Base-by-base conservation (phyloP, 2,113 vertebrate species). In the Felis catus region DNA sequence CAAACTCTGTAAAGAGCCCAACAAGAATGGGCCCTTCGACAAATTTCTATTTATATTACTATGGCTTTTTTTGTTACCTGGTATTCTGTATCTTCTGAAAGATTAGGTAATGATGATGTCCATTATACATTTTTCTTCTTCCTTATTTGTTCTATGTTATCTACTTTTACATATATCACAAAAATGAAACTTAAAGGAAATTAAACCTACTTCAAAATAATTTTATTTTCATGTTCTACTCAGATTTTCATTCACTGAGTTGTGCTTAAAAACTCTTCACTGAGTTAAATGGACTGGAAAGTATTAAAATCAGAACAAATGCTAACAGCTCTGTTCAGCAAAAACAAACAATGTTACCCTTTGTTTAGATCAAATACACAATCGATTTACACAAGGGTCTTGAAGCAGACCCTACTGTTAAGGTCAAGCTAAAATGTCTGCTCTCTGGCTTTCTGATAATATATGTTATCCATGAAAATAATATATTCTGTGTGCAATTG, bases 311-410 rank as follows among this genome's bases (percentile, higher is more conserved):
- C 31, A 87, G 68, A 91, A 58, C 25, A 83, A 90, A 87, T 91
- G 45, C 25, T 61, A 93, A 83, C 90, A 92, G 61, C 8, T 2
- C 48, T 81, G 16, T 3, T 65, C 33, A 66, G 41, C 81, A 74
- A 79, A 94, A 96, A 97, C 51, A 97, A 89, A 96, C 68, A 92
- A 58, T 58, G 68, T 78, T 91, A 79, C 15, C 16, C 68, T 83
- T 96, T 83, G 39, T 92, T 96, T n/a, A 94, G 27, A 87, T 82
- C 73, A 95, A 93, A 83, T 87, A 86, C 18, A 45, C n/a, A 90
- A 93, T 83, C 51, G 48, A 66, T 82, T 90, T 87, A n/a, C 5
- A 93, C 14, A 61, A 74, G 48, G 12, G 5, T 51, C 41, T 90
- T 96, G 18, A 92, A 90, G 14, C 2, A 61, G 65, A 91, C 83